These are phyloP conservation scores for Morinoia aosen DNA, from an alignment of 2,888 invertebrate genomes.

Conservation along the genomic window DNA sequence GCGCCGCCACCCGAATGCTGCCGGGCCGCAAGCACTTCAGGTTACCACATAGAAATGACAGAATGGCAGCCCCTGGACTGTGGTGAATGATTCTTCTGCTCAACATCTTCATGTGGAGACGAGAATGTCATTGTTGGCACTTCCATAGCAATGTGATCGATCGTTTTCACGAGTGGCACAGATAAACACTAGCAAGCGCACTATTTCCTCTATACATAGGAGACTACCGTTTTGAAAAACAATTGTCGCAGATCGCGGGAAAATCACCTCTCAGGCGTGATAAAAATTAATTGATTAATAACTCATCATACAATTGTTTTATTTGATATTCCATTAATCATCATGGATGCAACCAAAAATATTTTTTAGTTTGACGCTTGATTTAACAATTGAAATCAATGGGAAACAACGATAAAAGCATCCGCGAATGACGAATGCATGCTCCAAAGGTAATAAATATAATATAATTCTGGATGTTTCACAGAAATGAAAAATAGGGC, in stretches of 20 bases:
- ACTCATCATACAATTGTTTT: neutral
- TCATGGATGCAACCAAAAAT: neutral
- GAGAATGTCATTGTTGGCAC: too few relatives aligned
- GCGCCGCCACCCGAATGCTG: slow-evolving; percentile 84
- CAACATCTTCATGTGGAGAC: neutral
- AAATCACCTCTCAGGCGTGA: too few relatives aligned
- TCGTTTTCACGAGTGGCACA: too few relatives aligned
- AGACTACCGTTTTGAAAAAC: too few relatives aligned
- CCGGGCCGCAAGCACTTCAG: slow-evolving; percentile 64
- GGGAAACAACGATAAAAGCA: neutral
- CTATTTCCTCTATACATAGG: too few relatives aligned
- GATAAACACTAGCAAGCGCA: too few relatives aligned
- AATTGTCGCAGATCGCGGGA: too few relatives aligned
- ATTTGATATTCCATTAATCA: neutral
- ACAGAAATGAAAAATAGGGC: neutral
- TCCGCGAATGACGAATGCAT: neutral
- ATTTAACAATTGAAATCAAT: neutral
- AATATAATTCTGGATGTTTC: neutral
- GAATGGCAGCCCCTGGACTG: neutral
- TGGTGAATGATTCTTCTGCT: neutral
- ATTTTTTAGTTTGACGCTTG: neutral
- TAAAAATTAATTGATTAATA: too few relatives aligned
- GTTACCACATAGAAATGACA: neutral
- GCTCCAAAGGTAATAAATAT: neutral
- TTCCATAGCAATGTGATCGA: too few relatives aligned